phyloP scores from a whole-genome alignment of 2,888 invertebrate species.

The Eubasilissa splendida region DNA sequence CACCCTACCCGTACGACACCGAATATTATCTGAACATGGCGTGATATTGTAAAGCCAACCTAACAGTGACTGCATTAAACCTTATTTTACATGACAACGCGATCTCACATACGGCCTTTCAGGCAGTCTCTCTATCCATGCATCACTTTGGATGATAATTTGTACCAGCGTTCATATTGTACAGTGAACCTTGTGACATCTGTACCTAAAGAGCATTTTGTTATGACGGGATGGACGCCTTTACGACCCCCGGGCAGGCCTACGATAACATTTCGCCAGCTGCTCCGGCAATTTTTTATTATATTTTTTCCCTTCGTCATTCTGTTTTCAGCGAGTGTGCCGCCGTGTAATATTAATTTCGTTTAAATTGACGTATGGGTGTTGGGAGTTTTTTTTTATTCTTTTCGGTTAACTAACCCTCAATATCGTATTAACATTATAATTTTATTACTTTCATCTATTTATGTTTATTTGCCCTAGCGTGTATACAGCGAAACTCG shows the following conservation, averaged over 20 bases:
- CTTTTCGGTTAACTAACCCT: conserved; percentile 21
- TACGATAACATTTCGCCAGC: conserved; percentile 28
- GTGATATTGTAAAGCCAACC: conserved; percentile 12
- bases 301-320: conserved; percentile 22
- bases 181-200: conserved; percentile 16
- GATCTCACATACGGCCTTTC: background rate
- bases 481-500: no score
- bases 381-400: conserved; percentile 25
- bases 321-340: conserved; percentile 36
- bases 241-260: conserved; percentile 1
- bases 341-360: conserved; percentile 37
- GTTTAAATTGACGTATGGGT: conserved; percentile 41
- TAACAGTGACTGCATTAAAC: conserved; percentile 10
- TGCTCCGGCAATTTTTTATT: conserved; percentile 35
- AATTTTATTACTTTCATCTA: conserved; percentile 3
- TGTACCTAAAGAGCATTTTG: background rate
- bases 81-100: conserved; percentile 6
- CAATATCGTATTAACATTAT: conserved; percentile 8
- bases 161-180: background rate
- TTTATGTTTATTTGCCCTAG: no score
- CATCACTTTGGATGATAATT: conserved; percentile 15
- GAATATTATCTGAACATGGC: conserved; percentile 1
- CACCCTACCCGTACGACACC: background rate
- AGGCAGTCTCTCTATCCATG: background rate
- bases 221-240: background rate